phyloP scores from a whole-genome alignment of 2,113 vertebrate genomes.

The Thamnophis sirtalis region DNA sequence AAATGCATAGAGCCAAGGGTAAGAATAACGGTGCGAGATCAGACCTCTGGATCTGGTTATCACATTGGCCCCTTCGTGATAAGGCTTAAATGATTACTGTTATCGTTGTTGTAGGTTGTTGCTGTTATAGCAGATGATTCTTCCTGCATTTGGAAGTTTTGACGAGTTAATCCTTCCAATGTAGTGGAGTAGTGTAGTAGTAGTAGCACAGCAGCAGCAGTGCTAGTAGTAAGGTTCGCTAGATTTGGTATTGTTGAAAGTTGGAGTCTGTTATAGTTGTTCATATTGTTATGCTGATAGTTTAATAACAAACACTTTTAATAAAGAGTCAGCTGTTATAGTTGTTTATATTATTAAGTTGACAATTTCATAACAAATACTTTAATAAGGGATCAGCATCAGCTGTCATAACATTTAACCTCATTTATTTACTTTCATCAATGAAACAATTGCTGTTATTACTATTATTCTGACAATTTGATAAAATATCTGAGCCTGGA shows the following conservation, averaged over 20 bases:
- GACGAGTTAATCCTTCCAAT: background rate
- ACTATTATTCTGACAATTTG: background rate
- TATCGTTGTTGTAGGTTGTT: background rate
- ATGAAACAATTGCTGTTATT: background rate
- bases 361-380: background rate
- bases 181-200: too few species aligned
- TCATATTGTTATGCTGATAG: too few species aligned
- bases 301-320: too few species aligned
- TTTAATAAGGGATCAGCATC: background rate
- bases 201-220: background rate
- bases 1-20: background rate
- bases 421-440: background rate
- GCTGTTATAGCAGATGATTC: background rate
- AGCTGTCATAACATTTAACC: background rate
- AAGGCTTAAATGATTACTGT: background rate
- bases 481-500: background rate
- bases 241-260: background rate
- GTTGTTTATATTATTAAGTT: background rate
- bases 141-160: background rate
- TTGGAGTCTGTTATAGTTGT: background rate
- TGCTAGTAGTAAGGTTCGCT: background rate
- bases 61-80: background rate
- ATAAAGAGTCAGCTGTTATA: too few species aligned
- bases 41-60: background rate
- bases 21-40: background rate